phyloP scores from a whole-genome alignment of 2,113 vertebrate species.

The Leptobrachium leishanense region DNA sequence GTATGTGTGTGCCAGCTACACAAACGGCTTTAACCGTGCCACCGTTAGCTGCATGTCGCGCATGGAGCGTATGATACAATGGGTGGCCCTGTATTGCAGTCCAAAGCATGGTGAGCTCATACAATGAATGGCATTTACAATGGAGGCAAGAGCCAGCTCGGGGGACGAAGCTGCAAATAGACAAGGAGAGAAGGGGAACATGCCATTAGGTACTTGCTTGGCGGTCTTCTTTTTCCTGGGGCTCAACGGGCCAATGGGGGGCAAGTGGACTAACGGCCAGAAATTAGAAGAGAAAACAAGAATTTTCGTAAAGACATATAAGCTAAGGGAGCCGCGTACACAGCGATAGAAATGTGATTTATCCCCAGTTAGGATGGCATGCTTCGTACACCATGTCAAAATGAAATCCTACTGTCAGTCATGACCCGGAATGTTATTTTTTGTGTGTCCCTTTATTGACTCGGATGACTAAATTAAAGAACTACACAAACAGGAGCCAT shows the following conservation, averaged over 20 bases:
- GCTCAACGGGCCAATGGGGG: constrained; percentile 92
- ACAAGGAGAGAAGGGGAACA: constrained; percentile 70
- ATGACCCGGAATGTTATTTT: neutral
- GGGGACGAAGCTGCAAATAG: constrained; percentile 41
- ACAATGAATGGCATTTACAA: constrained; percentile 30
- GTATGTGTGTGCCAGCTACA: too few relatives aligned
- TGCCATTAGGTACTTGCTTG: constrained; percentile 96
- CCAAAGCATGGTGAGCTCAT: constrained; percentile 44
- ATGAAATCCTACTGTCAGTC: neutral
- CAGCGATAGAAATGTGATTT: neutral
- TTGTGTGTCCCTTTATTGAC: neutral
- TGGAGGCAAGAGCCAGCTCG: constrained; percentile 37
- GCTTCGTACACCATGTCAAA: neutral
- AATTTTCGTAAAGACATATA: constrained; percentile 69
- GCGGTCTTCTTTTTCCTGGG: constrained; percentile 94
- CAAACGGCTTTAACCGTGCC: too few relatives aligned
- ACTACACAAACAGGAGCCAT: neutral
- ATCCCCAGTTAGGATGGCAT: neutral
- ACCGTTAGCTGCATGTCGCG: constrained; percentile 6
- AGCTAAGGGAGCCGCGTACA: neutral
- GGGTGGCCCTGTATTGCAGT: constrained; percentile 24
- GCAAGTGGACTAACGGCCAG: constrained; percentile 85
- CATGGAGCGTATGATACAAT: constrained; percentile 30
- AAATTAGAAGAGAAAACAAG: constrained; percentile 81
- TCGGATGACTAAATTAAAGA: too few relatives aligned